Evolutionary conservation across 2,797 vertebrate genomes (phyloP), one percentile per base, ranked within the genome.

Genomic region (Phrynocephalus guinanensis): DNA sequence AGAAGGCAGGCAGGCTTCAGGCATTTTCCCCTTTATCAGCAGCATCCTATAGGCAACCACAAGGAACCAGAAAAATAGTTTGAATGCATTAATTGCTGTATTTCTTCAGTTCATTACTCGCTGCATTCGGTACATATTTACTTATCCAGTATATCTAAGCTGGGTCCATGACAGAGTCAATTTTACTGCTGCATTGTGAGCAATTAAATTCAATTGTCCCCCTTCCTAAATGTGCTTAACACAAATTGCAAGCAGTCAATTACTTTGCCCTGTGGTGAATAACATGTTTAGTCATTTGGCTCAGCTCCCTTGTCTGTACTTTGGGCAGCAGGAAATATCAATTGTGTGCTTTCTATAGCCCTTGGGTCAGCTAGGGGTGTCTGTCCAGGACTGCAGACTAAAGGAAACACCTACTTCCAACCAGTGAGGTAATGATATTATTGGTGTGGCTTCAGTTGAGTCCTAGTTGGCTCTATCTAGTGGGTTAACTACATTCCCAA

Each of bases 71-170:
- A 24, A 24, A 13, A 26, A 9, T 77, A 26, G 24, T 44, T 6
- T 48, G 13, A 48, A 48, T 24, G 26, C 48, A 77, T 77, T 26
- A 77, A 81, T 38, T 33, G 7, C 56, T 11, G 18, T 80, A 56
- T 56, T 80, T 66, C 22, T 26, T 80, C 30, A 20, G 30, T 33
- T 66, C 63, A 63, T 9, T 33, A 80, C 7, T 28, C 11, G 20
- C 63, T 63, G 60, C 60, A 66, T 20, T n/a, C 11, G 26, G 28
- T 70, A 70, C 30, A 67, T 85, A 78, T 77, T 48, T 50, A 50
- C 48, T 85, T 28, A 52, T 5, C 28, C 73, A 50, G 38, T 67
- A 78, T 81, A 81, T 85, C 77, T 85, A 67, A 67, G 11, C 67
- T 44, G 22, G 63, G 26, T 28, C 33, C 66, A 26, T 76, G 33